Evolutionary conservation across 2,888 invertebrate genomes (phyloP).

Genomic region (Anodontia alba): DNA sequence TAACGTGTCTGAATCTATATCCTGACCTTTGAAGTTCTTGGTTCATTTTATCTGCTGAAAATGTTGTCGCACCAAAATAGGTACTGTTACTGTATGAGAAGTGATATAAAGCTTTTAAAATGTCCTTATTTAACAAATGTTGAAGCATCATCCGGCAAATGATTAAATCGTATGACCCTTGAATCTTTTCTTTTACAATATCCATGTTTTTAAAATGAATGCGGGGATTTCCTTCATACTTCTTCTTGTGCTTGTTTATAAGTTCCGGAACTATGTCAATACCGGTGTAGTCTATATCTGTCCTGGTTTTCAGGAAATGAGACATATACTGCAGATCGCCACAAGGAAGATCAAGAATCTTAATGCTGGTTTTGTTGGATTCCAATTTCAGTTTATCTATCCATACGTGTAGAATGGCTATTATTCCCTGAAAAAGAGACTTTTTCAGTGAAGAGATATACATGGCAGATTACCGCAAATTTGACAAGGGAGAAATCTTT

Average conservation of each 20-base stretch:
- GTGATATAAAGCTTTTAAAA: conserved; percentile 20
- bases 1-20: conserved; percentile 15
- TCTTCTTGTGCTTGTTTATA: conserved; percentile 16
- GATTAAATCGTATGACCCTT: conserved; percentile 19
- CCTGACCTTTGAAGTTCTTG: neutral
- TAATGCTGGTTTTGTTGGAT: conserved; percentile 19
- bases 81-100: conserved; percentile 22
- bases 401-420: conserved; percentile 21
- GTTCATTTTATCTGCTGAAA: neutral
- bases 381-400: conserved; percentile 24
- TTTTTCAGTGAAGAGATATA: too few species aligned
- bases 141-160: conserved; percentile 31
- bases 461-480: too few species aligned
- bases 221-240: neutral
- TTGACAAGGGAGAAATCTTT: too few species aligned
- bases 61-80: conserved; percentile 30
- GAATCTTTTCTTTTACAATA: conserved; percentile 3
- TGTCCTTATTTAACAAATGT: conserved; percentile 21
- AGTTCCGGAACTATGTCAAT: conserved; percentile 26
- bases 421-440: conserved; percentile 13
- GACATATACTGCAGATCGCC: conserved; percentile 35
- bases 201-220: conserved; percentile 22
- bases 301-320: conserved; percentile 22
- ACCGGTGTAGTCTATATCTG: conserved; percentile 25
- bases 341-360: conserved; percentile 27